A percentile compares a stretch with the other conserved stretches of the same genome.
Conservation (phyloP, 1,140 invertebrate genomes). For the Bicyclus anynana region DNA sequence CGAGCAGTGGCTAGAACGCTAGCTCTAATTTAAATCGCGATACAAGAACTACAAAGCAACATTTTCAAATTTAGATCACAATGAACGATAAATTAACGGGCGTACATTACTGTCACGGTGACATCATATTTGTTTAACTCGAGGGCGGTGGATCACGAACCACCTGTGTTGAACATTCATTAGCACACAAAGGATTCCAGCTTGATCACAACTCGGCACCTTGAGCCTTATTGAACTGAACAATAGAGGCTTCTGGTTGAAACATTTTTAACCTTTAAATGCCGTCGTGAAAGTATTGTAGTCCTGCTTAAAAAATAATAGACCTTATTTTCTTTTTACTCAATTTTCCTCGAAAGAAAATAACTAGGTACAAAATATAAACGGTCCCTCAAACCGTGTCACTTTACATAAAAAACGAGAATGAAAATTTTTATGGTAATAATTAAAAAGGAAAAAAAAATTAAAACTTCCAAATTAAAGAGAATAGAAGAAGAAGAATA, state of each 20-base stretch:
- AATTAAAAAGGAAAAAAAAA: too few relatives aligned
- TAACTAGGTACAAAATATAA: too few relatives aligned
- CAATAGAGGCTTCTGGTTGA: not conserved
- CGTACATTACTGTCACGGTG: constrained; percentile 39
- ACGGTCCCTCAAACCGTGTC: too few relatives aligned
- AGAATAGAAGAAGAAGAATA: too few relatives aligned
- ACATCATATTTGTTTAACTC: constrained; percentile 57
- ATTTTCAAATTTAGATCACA: constrained; percentile 27
- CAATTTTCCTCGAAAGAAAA: too few relatives aligned
- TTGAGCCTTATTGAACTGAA: not conserved
- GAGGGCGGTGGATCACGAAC: constrained; percentile 34
- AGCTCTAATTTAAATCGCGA: constrained; percentile 23
- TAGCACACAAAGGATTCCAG: constrained; percentile 59
- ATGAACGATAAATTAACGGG: constrained; percentile 36
- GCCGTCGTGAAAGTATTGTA: too few relatives aligned
- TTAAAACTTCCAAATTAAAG: too few relatives aligned
- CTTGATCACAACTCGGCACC: not conserved
- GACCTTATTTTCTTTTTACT: too few relatives aligned
- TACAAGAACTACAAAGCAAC: constrained; percentile 18
- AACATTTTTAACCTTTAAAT: not conserved
- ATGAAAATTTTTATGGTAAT: too few relatives aligned
- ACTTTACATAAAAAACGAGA: too few relatives aligned
- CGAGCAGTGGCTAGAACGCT: constrained; percentile 11
- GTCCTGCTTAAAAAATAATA: too few relatives aligned
- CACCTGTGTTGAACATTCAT: constrained; percentile 57